Evolutionary conservation across 2,888 invertebrate species (phyloP).

Genomic region (Neoscelio sp.): DNA sequence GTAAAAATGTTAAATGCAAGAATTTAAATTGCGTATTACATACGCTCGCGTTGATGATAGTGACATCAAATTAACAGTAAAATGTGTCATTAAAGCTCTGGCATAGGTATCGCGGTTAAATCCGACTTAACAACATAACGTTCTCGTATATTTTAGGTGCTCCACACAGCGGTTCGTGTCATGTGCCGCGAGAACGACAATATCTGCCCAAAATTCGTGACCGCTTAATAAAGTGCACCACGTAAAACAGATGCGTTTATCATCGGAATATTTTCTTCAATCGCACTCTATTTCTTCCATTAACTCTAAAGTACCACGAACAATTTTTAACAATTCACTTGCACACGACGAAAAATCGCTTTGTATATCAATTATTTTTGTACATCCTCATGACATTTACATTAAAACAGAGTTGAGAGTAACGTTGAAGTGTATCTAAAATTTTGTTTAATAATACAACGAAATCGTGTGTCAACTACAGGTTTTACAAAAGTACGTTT

Average conservation of each 20-base stretch:
- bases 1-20: conserved; percentile 34
- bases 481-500: no score
- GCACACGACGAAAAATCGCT: no score
- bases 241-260: conserved; percentile 28
- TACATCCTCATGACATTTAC: no score
- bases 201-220: conserved; percentile 10
- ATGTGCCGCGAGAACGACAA: conserved; percentile 10
- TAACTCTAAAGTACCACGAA: background rate
- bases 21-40: conserved; percentile 47
- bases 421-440: no score
- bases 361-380: no score
- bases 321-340: no score
- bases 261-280: conserved; percentile 4
- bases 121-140: conserved; percentile 42
- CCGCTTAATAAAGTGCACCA: conserved; percentile 23
- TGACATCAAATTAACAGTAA: conserved; percentile 56
- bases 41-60: conserved; percentile 42
- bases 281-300: background rate
- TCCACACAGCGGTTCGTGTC: conserved; percentile 4
- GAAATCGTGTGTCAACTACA: no score
- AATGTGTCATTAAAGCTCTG: conserved; percentile 52
- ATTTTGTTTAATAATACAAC: no score
- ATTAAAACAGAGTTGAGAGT: no score
- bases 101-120: conserved; percentile 44
- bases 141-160: conserved; percentile 23